Conservation (phyloP, 2,797 vertebrate genomes). For the Anguilla obscura region DNA sequence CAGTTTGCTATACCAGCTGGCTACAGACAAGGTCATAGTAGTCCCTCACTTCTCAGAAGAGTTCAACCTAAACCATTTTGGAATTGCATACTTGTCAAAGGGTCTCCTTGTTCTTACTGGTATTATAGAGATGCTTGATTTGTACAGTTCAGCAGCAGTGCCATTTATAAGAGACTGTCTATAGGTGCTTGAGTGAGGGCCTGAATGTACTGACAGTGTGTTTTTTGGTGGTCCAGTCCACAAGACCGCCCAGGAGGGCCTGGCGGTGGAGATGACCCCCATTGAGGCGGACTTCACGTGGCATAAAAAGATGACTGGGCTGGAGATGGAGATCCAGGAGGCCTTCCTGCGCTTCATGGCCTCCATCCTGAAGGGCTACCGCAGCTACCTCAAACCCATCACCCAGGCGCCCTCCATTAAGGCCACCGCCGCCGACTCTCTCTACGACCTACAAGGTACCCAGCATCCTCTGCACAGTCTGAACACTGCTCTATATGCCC, state of each 20-base stretch:
- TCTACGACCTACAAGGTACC: constrained; percentile 92
- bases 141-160: constrained; percentile 32
- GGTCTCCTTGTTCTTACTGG: background rate
- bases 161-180: background rate
- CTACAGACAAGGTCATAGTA: background rate
- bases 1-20: background rate
- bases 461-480: background rate
- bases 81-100: background rate
- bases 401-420: constrained; percentile 94
- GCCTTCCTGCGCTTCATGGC: constrained; percentile 96
- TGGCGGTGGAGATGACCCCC: constrained; percentile 88
- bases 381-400: constrained; percentile 91
- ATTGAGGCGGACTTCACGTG: constrained; percentile 96
- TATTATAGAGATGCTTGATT: background rate
- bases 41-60: background rate
- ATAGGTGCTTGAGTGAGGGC: background rate
- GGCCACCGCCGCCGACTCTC: constrained; percentile 90
- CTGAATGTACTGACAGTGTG: background rate
- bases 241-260: constrained; percentile 74
- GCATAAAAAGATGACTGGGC: constrained; percentile 88
- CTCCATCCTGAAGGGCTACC: constrained; percentile 94
- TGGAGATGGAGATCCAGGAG: constrained; percentile 98
- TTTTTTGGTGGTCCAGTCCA: constrained; percentile 65
- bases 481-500: background rate
- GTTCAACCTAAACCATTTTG: background rate